These are phyloP conservation scores for Cottoperca gobio DNA, from an alignment of 2,797 vertebrate genomes.

Conservation along the genomic window DNA sequence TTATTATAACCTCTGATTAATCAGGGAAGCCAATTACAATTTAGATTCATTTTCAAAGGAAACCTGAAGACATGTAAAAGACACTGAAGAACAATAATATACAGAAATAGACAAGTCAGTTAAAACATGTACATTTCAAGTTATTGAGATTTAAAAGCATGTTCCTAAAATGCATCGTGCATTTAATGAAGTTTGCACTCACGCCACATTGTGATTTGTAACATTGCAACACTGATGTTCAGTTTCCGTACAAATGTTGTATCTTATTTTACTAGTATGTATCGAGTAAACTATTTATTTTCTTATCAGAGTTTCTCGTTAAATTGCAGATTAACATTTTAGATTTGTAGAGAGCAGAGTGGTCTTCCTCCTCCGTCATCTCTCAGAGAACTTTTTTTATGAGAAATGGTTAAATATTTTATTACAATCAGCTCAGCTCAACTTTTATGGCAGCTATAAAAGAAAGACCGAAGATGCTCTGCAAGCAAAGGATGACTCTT, in stretches of 20 bases:
- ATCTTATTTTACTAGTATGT: background rate
- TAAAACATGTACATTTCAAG: background rate
- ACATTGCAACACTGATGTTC: background rate
- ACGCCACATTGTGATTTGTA: background rate
- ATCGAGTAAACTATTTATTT: background rate
- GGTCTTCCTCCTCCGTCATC: slow-evolving; percentile 40
- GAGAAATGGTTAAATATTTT: slow-evolving; percentile 25
- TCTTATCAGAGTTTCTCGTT: no score
- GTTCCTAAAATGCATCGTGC: background rate
- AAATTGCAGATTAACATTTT: background rate
- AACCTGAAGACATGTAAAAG: background rate
- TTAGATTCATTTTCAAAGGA: background rate
- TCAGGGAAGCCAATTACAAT: background rate
- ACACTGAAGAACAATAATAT: background rate
- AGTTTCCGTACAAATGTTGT: background rate
- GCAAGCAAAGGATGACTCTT: slow-evolving; percentile 9
- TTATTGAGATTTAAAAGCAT: background rate
- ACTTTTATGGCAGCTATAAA: background rate
- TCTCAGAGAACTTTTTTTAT: slow-evolving; percentile 34
- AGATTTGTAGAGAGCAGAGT: slow-evolving; percentile 19
- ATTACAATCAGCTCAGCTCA: slow-evolving; percentile 38
- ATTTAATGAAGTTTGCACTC: background rate
- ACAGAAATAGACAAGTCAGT: background rate
- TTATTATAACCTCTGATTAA: slow-evolving; percentile 14
- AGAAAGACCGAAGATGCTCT: background rate